Base-by-base conservation (phyloP, 2,113 vertebrate species). In the Gallinago undulata region DNA sequence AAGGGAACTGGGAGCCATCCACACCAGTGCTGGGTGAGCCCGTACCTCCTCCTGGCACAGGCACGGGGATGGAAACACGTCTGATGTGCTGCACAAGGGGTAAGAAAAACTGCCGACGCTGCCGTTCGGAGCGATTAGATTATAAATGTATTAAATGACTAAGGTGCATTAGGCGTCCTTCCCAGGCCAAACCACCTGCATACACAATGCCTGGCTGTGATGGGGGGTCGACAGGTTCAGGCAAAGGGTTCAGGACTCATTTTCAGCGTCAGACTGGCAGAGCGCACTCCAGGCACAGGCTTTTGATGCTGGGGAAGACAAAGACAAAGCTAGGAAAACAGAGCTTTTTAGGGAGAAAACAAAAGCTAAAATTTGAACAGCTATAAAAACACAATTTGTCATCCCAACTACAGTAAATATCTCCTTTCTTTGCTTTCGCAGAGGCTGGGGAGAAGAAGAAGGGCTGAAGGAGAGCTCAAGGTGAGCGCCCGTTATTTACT, bases 391-490 rank as follows among this genome's bases (percentile, higher is more conserved):
- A 39, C 43, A 48, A 10, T 83, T 80, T 92, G 48, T 86, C 73
- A 79, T n/a, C 45, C 39, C 25, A 82, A 87, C 51, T 60, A 55
- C 47, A 57, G 84, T 63, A 67, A 87, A 43, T 53, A 67, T 88
- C 89, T 72, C 84, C 68, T 70, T 69, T 63, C 66, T 48, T 75
- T 35, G 67, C 82, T 57, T 67, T 81, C 33, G 67, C 23, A 13
- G 59, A 79, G 74, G 70, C 47, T 84, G 90, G 59, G 67, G 64
- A 91, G 51, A 75, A 91, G 59, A 35, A 92, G 82, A 76, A 93
- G 67, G 56, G 82, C 75, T 91, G 91, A 93, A 96, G 89, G 93
- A 96, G 85, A 96, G 78, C 93, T 94, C 67, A 94, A 97, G 95
- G 92, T 94, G 94, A 95, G 69, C 4, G 9, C 79, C 79, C 2